phyloP scores from a whole-genome alignment of 2,113 vertebrate species.

The Corythornis madagascariensis region DNA sequence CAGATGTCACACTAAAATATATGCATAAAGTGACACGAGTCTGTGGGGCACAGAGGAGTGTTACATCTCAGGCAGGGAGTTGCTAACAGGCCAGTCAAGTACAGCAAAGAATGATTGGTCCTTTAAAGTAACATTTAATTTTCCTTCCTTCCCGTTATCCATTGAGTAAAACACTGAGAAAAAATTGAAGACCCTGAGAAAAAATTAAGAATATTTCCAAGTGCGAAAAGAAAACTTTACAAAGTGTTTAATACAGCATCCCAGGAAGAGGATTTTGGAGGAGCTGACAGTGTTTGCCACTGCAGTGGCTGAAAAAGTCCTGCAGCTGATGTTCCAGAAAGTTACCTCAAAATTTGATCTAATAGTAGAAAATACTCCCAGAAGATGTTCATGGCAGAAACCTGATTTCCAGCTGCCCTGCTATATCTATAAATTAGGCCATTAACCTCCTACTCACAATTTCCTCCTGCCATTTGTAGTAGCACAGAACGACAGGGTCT shows the following conservation, averaged over 20 bases:
- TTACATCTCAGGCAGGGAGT: neutral
- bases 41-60: neutral
- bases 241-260: neutral
- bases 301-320: neutral
- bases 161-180: neutral
- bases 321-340: constrained; percentile 2
- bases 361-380: neutral
- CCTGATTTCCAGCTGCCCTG: neutral
- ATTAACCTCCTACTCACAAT: constrained; percentile 43
- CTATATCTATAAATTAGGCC: constrained; percentile 38
- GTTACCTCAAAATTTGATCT: neutral
- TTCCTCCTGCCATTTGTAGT: constrained; percentile 57
- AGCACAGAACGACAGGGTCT: neutral
- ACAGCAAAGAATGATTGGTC: neutral
- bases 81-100: neutral
- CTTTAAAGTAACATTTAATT: neutral
- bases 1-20: neutral
- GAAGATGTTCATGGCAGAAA: neutral
- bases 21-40: neutral
- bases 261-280: neutral
- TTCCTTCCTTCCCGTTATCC: neutral
- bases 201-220: neutral
- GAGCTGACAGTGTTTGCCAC: neutral
- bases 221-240: neutral
- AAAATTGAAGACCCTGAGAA: neutral